Evolutionary conservation across 2,797 vertebrate species (phyloP).

Genomic region (Melanotaenia pygmaea): DNA sequence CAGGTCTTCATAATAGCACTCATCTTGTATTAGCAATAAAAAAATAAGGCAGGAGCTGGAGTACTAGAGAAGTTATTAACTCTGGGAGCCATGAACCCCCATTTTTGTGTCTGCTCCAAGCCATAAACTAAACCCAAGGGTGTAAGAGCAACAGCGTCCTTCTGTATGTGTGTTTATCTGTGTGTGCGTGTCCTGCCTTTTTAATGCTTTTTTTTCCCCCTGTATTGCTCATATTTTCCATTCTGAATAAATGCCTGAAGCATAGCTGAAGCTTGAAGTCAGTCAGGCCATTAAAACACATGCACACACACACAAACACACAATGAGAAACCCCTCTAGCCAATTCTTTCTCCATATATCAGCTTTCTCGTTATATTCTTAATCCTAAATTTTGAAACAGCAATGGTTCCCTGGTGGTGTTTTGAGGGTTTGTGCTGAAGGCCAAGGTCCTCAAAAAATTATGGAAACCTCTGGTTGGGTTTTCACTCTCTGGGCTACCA

Average conservation of each 20-base stretch:
- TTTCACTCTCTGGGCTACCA: slow-evolving; percentile 39
- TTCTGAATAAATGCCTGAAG: slow-evolving; percentile 70
- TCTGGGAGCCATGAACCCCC: slow-evolving; percentile 47
- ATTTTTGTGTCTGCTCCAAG: slow-evolving; percentile 63
- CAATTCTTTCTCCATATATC: slow-evolving; percentile 22
- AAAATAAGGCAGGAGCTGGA: slow-evolving; percentile 17
- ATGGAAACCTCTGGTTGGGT: slow-evolving; percentile 14
- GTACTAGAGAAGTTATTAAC: slow-evolving; percentile 46
- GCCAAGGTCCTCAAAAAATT: slow-evolving; percentile 17
- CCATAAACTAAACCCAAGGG: slow-evolving; percentile 59
- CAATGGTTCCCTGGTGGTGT: slow-evolving; percentile 45
- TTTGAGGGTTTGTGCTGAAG: slow-evolving; percentile 33
- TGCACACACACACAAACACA: slow-evolving; percentile 40
- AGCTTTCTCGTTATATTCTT: slow-evolving; percentile 38
- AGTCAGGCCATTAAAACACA: slow-evolving; percentile 44
- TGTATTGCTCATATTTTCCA: slow-evolving; percentile 80
- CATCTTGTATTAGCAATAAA: not conserved
- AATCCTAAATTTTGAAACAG: slow-evolving; percentile 26
- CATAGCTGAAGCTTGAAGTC: slow-evolving; percentile 73
- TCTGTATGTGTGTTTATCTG: slow-evolving; percentile 35
- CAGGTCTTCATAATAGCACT: slow-evolving; percentile 23
- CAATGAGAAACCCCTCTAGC: slow-evolving; percentile 35
- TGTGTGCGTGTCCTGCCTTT: slow-evolving; percentile 48
- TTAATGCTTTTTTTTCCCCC: slow-evolving; percentile 41
- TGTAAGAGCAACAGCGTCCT: slow-evolving; percentile 43